These are phyloP conservation scores for Parnassius smintheus DNA, from an alignment of 2,888 invertebrate genomes.

Conservation along the genomic window DNA sequence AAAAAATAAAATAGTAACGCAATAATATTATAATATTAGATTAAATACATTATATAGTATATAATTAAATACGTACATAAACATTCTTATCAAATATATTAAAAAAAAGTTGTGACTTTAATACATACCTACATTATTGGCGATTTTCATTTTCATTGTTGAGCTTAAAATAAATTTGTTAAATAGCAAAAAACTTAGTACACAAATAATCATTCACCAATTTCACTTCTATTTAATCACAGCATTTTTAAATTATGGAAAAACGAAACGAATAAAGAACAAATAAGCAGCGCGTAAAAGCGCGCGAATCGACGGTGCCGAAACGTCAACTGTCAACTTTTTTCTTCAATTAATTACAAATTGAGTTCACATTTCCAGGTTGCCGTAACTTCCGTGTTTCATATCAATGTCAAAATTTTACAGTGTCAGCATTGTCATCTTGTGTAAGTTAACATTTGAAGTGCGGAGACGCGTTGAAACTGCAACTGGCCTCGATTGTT, in stretches of 20 bases:
- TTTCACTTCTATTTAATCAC: slow-evolving; percentile 26
- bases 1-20: no score
- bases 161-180: slow-evolving; percentile 14
- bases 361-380: slow-evolving; percentile 35
- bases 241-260: slow-evolving; percentile 9
- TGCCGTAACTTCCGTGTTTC: slow-evolving; percentile 35
- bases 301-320: slow-evolving; percentile 45
- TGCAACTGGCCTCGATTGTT: slow-evolving; percentile 19
- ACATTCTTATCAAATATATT: no score
- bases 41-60: no score
- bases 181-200: slow-evolving; percentile 13
- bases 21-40: no score
- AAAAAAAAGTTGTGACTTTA: background rate
- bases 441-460: slow-evolving; percentile 25
- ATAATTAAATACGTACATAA: no score
- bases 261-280: background rate
- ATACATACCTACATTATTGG: slow-evolving; percentile 39
- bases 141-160: slow-evolving; percentile 44
- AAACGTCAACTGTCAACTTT: slow-evolving; percentile 39
- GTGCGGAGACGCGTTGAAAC: slow-evolving; percentile 11
- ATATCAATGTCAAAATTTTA: slow-evolving; percentile 38
- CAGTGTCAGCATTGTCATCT: slow-evolving; percentile 31
- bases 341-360: slow-evolving; percentile 34
- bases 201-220: slow-evolving; percentile 26
- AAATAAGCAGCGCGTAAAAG: slow-evolving; percentile 38